Evolutionary conservation across 2,888 invertebrate genomes (phyloP).

Genomic region (Calliopum simillimum): DNA sequence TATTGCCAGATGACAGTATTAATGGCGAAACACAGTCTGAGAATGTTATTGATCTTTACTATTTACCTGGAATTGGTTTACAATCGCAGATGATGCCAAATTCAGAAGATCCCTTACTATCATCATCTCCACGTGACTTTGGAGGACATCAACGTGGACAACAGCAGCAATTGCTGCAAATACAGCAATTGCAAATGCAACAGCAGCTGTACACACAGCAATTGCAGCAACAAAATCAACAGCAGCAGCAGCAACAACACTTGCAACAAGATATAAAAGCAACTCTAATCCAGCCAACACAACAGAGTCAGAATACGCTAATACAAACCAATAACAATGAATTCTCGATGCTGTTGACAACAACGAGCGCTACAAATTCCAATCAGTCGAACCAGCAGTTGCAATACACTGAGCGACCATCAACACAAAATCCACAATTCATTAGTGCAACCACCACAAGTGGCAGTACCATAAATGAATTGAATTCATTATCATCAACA

Average conservation of each 20-base stretch:
- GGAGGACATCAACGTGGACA: constrained; percentile 58
- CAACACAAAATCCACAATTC: constrained; percentile 19
- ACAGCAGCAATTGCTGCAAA: constrained; percentile 45
- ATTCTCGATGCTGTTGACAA: constrained; percentile 15
- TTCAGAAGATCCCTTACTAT: constrained; percentile 85
- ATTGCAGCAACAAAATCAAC: constrained; percentile 37
- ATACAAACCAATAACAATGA: neutral
- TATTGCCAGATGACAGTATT: constrained; percentile 81
- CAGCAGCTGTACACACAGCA: constrained; percentile 35
- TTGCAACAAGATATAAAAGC: neutral
- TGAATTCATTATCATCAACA: constrained; percentile 38
- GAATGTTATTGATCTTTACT: constrained; percentile 67
- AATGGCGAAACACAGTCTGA: constrained; percentile 62
- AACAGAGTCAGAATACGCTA: constrained; percentile 45
- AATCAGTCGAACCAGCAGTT: neutral
- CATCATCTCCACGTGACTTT: constrained; percentile 87
- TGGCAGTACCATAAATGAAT: constrained; percentile 19
- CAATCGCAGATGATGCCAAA: constrained; percentile 89
- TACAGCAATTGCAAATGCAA: constrained; percentile 40
- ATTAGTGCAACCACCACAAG: constrained; percentile 26
- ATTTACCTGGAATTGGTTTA: constrained; percentile 69
- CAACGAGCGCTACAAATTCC: neutral
- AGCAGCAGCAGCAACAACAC: constrained; percentile 42
- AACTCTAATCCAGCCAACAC: constrained; percentile 39
- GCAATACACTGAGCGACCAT: no score